phyloP scores from a whole-genome alignment of 2,888 invertebrate species.

The Ormyrus labotus region DNA sequence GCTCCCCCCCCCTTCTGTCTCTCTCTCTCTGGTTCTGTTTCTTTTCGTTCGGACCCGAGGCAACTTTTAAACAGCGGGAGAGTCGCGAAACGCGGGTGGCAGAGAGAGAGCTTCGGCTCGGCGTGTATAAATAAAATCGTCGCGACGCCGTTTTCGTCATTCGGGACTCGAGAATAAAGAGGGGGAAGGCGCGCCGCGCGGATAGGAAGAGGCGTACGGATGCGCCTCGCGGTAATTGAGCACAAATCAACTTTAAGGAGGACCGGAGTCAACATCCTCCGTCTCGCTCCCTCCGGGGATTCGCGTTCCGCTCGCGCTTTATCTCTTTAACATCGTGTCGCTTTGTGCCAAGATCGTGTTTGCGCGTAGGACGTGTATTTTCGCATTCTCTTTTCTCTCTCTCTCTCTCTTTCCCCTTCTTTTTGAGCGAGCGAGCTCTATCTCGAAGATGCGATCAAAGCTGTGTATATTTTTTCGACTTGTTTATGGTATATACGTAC shows the following conservation, averaged over 20 bases:
- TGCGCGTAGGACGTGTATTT: conserved; percentile 64
- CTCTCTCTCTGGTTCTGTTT: conserved; percentile 8
- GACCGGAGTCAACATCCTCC: conserved; percentile 59
- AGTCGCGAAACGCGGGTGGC: conserved; percentile 64
- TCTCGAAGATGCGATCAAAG: conserved; percentile 57
- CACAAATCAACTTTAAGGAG: conserved; percentile 76
- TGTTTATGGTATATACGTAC: conserved; percentile 49
- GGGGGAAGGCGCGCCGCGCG: conserved; percentile 41
- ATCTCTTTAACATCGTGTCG: conserved; percentile 56
- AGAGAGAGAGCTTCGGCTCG: conserved; percentile 38
- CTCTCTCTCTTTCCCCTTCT: neutral
- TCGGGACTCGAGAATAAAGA: conserved; percentile 63
- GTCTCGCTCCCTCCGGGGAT: conserved; percentile 26
- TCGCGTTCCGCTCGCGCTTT: conserved; percentile 47
- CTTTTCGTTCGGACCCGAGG: neutral
- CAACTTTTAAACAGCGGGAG: conserved; percentile 40
- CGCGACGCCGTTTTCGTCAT: conserved; percentile 60
- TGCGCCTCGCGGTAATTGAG: conserved; percentile 73
- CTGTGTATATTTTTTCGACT: conserved; percentile 56
- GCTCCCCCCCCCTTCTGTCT: conserved; percentile 2
- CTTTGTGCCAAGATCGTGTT: conserved; percentile 60
- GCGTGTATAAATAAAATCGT: conserved; percentile 74
- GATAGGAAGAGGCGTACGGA: conserved; percentile 58
- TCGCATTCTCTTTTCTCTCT: conserved; percentile 33
- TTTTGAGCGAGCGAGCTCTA: conserved; percentile 41